These are phyloP conservation scores for Chascanopsetta lugubris DNA, from an alignment of 2,113 vertebrate species.

Conservation along the genomic window DNA sequence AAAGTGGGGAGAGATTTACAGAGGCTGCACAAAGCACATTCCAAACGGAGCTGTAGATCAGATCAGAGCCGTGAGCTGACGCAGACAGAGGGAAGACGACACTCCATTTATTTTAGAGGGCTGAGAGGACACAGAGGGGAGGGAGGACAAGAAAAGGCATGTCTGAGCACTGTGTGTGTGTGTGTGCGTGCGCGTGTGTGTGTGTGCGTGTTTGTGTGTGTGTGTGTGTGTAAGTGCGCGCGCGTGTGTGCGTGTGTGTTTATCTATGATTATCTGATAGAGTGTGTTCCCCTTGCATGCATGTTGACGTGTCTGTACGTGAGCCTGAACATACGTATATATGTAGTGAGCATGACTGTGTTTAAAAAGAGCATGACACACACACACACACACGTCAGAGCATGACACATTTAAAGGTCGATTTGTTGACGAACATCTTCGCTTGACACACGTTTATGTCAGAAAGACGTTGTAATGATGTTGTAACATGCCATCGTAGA, in stretches of 20 bases:
- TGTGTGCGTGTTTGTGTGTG: neutral
- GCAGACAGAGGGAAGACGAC: constrained; percentile 50
- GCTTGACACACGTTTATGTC: no score
- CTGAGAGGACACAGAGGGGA: constrained; percentile 41
- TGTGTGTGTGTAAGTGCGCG: constrained; percentile 7
- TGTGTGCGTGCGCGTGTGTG: constrained; percentile 2
- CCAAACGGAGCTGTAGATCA: neutral
- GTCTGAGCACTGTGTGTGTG: neutral
- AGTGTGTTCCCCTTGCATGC: neutral
- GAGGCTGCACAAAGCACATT: neutral
- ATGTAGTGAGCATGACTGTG: neutral
- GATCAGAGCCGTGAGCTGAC: constrained; percentile 10
- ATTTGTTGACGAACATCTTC: no score
- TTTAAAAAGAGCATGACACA: neutral
- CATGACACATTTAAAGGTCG: no score
- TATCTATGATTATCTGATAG: constrained; percentile 10
- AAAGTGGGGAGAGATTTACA: neutral
- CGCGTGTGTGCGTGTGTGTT: neutral
- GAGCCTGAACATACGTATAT: constrained; percentile 11
- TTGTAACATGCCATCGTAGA: no score
- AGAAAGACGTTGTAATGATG: no score
- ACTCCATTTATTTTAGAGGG: constrained; percentile 62
- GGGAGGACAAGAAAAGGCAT: constrained; percentile 38
- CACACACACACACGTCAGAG: neutral
- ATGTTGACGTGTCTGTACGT: neutral